Evolutionary conservation across 2,797 vertebrate species (phyloP), one percentile per base, ranked within the genome.

Genomic region (Mallotus villosus): DNA sequence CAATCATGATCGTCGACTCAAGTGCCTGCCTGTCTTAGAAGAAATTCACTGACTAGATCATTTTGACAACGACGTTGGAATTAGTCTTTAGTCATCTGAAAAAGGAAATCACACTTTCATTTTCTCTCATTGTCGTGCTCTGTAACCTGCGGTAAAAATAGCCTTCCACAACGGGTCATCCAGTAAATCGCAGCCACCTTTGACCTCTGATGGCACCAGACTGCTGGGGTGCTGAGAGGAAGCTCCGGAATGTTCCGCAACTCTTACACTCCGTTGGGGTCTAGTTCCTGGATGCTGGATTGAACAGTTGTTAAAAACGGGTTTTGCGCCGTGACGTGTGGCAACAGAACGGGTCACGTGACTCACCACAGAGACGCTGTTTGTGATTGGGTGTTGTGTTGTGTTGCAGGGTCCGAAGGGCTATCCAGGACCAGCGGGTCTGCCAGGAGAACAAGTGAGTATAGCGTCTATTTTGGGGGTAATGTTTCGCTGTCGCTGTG

Each of bases 321-420:
- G 41, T 2, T 8, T 22, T 53, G 25, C 24, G 27, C 53, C 27
- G 16, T 49, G 46, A 53, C 3, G 51, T 53, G 51, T 53, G 16
- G 51, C 37, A 41, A 41, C 37, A 41, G 8, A 41, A 41, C 37
- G 7, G 37, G 37, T 41, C 37, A 9, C 8, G 2, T 32, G 4
- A 5, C 6, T 8, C 46, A 0, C 37, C 17, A 19, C 51, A 1
- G 16, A 53, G 41, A 37, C 24, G 27, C 24, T 19, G 32, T 62
- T 66, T 51, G 17, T 80, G 79, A 41, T 82, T 24, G 55, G 14
- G 11, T 68, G 66, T 66, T 11, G 2, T 71, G 58, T 29, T 72
- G 41, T 69, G 78, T 76, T 62, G 6, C 77, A 96, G 95, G 95
- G 95, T 84, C 83, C 81, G 67, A 94, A 94, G 85, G 95, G 95